Conservation (phyloP, 1,140 invertebrate genomes). For the Drosophila miranda region DNA sequence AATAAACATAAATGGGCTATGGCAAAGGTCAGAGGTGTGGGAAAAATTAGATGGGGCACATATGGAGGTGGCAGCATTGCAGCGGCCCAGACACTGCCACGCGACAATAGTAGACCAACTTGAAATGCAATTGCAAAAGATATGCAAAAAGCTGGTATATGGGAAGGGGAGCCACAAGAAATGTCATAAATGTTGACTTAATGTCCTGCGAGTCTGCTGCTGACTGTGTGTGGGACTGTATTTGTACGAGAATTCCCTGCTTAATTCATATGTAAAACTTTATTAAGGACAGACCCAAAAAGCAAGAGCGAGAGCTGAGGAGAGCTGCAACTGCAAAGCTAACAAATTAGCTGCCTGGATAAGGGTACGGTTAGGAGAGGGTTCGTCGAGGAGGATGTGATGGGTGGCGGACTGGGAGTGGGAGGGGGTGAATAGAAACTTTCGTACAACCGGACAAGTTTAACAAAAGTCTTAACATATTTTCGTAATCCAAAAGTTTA, state of each 20-base stretch:
- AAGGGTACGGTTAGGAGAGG: background rate
- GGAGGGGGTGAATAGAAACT: conserved; percentile 26
- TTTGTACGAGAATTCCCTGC: conserved; percentile 21
- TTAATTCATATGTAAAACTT: conserved; percentile 70
- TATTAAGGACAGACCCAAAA: conserved; percentile 45
- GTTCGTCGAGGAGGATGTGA: background rate
- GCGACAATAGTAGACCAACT: conserved; percentile 62
- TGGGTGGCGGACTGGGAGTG: too few species aligned
- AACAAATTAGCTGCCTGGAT: conserved; percentile 51
- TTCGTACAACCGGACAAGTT: conserved; percentile 69
- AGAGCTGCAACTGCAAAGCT: conserved; percentile 41
- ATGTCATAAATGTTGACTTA: conserved; percentile 63
- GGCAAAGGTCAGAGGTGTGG: conserved; percentile 24
- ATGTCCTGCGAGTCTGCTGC: conserved; percentile 9
- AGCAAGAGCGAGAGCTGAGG: background rate
- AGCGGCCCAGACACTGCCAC: conserved; percentile 15
- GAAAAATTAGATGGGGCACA: conserved; percentile 21
- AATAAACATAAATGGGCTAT: conserved; percentile 27
- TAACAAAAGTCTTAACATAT: conserved; percentile 79
- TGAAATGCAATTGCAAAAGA: conserved; percentile 75
- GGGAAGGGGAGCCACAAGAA: conserved; percentile 39
- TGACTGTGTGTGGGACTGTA: conserved; percentile 7
- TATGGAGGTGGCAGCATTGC: conserved; percentile 4
- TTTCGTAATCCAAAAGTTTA: conserved; percentile 76
- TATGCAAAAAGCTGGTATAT: conserved; percentile 24